Evolutionary conservation across 1,140 invertebrate genomes (phyloP).

Genomic region (Galendromus occidentalis): DNA sequence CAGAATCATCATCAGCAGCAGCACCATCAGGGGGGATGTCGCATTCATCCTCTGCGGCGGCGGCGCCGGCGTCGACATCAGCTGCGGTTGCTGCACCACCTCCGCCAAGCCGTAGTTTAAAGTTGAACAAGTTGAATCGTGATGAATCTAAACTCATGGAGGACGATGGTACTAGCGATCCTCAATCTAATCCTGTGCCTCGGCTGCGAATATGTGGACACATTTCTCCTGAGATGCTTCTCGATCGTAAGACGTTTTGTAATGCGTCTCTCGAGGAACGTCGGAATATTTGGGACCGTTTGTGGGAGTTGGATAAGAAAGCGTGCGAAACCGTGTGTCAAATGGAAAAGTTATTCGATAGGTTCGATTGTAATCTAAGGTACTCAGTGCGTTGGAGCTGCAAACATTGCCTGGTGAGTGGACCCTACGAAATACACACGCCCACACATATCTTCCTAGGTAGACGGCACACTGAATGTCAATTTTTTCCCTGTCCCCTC

Average conservation of each 20-base stretch:
- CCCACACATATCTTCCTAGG: too few species aligned
- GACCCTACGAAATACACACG: too few species aligned
- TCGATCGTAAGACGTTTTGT: background rate
- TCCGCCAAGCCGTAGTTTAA: too few species aligned
- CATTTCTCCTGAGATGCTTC: background rate
- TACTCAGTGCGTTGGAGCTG: constrained; percentile 11
- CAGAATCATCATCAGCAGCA: too few species aligned
- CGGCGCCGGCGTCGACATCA: background rate
- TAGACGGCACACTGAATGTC: too few species aligned
- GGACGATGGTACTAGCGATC: background rate
- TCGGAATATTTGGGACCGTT: constrained; percentile 5
- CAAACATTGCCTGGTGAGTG: constrained; percentile 2
- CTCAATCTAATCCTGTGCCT: background rate
- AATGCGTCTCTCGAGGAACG: constrained; percentile 8
- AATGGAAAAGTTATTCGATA: constrained; percentile 8
- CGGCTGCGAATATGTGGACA: background rate
- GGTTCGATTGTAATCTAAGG: constrained; percentile 10
- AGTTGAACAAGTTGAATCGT: background rate
- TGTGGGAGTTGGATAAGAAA: background rate
- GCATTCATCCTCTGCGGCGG: background rate
- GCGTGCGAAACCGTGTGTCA: background rate
- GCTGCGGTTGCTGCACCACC: background rate
- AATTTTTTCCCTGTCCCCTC: too few species aligned
- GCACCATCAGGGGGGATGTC: background rate
- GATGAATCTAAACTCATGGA: background rate